Evolutionary conservation across 2,113 vertebrate species (phyloP).

Genomic region (Trachemys scripta): DNA sequence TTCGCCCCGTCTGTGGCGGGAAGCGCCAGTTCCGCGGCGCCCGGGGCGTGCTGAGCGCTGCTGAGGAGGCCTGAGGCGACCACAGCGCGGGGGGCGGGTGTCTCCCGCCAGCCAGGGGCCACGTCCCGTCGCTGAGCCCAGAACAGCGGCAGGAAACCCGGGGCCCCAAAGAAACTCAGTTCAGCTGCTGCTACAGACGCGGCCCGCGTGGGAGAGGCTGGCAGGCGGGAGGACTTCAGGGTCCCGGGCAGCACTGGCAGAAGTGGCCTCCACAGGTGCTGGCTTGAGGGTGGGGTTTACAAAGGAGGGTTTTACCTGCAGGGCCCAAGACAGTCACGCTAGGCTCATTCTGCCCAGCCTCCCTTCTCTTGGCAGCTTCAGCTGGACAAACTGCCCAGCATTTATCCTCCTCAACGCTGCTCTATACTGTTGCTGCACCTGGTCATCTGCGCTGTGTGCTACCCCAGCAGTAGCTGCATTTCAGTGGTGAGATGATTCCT

Average conservation of each 20-base stretch:
- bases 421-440: neutral
- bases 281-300: neutral
- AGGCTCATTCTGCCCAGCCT: neutral
- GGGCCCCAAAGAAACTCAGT: neutral
- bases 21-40: no score
- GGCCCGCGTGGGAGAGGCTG: no score
- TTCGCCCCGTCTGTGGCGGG: no score
- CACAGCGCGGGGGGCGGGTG: no score
- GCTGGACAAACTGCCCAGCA: neutral
- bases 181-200: no score
- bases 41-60: neutral
- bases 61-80: neutral
- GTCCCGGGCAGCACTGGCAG: no score
- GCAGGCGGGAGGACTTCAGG: no score
- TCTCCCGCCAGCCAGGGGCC: no score
- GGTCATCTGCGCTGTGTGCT: neutral
- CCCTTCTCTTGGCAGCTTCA: neutral
- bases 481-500: neutral
- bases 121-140: neutral
- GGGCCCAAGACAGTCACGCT: neutral
- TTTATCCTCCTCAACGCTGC: neutral
- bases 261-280: neutral
- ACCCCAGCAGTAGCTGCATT: neutral
- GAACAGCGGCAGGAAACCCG: neutral
- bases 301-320: neutral